Conservation (phyloP, 2,888 invertebrate species). For the Agrenia bidenticulata region DNA sequence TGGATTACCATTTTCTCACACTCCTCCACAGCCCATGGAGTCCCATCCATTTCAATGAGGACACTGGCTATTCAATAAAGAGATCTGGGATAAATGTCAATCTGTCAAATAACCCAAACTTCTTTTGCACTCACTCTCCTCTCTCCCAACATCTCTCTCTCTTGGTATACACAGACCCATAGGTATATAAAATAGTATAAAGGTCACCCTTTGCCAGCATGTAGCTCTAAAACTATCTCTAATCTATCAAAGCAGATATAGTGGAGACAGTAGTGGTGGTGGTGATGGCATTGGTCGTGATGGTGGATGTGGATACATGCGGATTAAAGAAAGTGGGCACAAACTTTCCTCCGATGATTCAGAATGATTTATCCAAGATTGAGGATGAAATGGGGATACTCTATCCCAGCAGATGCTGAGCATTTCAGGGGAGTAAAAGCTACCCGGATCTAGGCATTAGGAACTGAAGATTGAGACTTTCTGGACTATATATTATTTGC, state of each 20-base stretch:
- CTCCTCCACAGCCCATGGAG: background rate
- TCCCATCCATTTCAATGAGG: no score
- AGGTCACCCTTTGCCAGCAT: background rate
- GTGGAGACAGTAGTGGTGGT: conserved; percentile 2
- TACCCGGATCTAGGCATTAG: no score
- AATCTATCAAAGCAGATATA: background rate
- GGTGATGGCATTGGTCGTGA: conserved; percentile 4
- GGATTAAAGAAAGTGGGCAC: conserved; percentile 3
- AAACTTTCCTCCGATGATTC: conserved; percentile 6
- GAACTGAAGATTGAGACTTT: no score
- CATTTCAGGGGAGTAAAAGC: no score
- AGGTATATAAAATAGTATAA: background rate
- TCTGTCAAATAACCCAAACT: conserved; percentile 1
- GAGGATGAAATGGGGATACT: conserved; percentile 1
- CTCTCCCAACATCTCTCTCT: background rate
- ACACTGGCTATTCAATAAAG: conserved; percentile 1
- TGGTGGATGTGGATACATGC: background rate
- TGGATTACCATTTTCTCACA: conserved; percentile 7
- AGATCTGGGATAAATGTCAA: conserved; percentile 8
- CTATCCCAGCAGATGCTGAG: no score
- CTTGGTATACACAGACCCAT: background rate
- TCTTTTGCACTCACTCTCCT: background rate
- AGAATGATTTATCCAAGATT: conserved; percentile 7
- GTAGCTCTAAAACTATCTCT: background rate
- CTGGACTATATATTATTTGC: no score